A percentile compares a stretch with the other conserved stretches of the same genome.
These are phyloP conservation scores for Ophion ventricosus DNA, from an alignment of 2,888 invertebrate species.

Conservation along the genomic window DNA sequence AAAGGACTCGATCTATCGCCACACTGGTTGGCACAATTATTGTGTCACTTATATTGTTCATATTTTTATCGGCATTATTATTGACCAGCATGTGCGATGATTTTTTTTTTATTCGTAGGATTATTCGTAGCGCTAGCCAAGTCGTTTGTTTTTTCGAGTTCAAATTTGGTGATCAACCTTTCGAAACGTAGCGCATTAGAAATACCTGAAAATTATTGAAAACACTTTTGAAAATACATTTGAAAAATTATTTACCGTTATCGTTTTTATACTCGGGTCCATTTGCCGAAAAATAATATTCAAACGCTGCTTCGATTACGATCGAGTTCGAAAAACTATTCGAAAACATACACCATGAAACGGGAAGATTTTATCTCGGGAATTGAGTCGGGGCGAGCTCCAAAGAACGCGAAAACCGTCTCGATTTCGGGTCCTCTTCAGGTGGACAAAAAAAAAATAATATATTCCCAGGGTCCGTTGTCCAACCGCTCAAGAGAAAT, in stretches of 20 bases:
- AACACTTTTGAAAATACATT: background rate
- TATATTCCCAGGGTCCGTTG: conserved; percentile 43
- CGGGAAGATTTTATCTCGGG: conserved; percentile 48
- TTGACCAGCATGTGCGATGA: background rate
- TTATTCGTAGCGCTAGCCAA: background rate
- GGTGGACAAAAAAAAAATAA: conserved; percentile 36
- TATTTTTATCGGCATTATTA: background rate
- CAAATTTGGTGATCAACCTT: background rate
- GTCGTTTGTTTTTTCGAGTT: background rate
- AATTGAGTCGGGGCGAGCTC: background rate
- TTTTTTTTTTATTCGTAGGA: background rate
- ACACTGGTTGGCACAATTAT: background rate
- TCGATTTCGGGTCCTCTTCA: conserved; percentile 47
- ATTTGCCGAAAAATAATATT: background rate
- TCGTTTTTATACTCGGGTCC: background rate
- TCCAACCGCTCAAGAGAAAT: conserved; percentile 17
- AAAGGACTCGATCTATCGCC: conserved; percentile 2
- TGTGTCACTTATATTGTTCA: background rate
- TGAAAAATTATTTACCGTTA: background rate
- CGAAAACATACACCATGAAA: conserved; percentile 1
- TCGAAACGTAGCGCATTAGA: background rate
- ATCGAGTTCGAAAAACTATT: background rate
- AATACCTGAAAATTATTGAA: no score
- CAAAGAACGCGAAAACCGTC: conserved; percentile 38
- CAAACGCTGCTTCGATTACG: background rate